A percentile compares a stretch with the other conserved stretches of the same genome.
Evolutionary conservation across 2,113 vertebrate species (phyloP).

Genomic region (Chloroceryle aenea): DNA sequence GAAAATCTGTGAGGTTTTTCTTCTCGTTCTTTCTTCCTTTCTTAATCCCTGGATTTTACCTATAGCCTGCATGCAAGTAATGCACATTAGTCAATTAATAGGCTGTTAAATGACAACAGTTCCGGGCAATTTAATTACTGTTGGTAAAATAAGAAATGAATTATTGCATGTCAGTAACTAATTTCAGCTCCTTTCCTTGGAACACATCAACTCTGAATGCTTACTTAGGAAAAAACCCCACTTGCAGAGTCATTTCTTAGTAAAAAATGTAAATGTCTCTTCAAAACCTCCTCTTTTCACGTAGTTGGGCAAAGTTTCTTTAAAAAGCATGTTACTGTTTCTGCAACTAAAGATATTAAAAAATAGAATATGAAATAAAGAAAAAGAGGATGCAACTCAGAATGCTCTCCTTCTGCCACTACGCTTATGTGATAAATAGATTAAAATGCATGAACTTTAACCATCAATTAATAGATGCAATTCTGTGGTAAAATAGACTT

Average conservation of each 20-base stretch:
- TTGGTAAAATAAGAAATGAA: slow-evolving; percentile 84
- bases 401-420: neutral
- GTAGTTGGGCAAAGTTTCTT: neutral
- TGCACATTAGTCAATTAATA: slow-evolving; percentile 99
- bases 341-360: neutral
- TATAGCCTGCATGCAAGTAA: slow-evolving; percentile 81
- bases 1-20: slow-evolving; percentile 42
- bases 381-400: neutral
- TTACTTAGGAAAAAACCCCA: slow-evolving; percentile 27
- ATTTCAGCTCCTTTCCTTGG: slow-evolving; percentile 73
- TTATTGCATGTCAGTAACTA: slow-evolving; percentile 80
- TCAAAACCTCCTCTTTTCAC: neutral
- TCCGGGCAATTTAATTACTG: slow-evolving; percentile 93
- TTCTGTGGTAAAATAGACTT: neutral
- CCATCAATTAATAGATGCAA: neutral
- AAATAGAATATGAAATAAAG: neutral
- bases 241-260: neutral
- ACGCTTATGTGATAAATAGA: neutral
- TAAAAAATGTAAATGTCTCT: neutral
- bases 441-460: neutral
- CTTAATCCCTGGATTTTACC: slow-evolving; percentile 89
- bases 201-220: slow-evolving; percentile 76
- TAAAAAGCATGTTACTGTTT: neutral
- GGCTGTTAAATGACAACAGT: slow-evolving; percentile 96
- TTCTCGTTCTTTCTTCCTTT: slow-evolving; percentile 43